Percentiles rank a stretch among this genome's conserved stretches.
These are phyloP conservation scores for Drosophila sturtevanti DNA, from an alignment of 1,140 invertebrate genomes.

Conservation along the genomic window DNA sequence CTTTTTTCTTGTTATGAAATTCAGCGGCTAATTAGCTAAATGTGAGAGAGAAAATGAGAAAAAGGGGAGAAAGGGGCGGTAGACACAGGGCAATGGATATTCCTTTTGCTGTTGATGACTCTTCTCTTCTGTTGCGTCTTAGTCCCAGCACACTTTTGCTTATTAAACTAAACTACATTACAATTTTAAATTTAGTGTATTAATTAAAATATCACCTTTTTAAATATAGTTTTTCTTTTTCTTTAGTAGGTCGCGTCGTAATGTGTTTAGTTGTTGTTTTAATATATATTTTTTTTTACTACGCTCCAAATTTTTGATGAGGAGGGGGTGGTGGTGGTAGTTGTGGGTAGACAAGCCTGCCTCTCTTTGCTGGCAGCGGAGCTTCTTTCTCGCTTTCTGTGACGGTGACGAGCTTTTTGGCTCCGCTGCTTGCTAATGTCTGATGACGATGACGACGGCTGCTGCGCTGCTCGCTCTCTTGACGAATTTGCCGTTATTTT, in stretches of 20 bases:
- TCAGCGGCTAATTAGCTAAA: slow-evolving; percentile 1
- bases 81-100: background rate
- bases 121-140: background rate
- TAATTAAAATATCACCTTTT: slow-evolving; percentile 70
- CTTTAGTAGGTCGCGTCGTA: slow-evolving; percentile 70
- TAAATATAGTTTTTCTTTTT: slow-evolving; percentile 26
- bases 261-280: slow-evolving; percentile 44
- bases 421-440: slow-evolving; percentile 33
- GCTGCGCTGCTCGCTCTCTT: slow-evolving; percentile 25
- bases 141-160: slow-evolving; percentile 3
- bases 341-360: background rate
- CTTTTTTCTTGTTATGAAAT: slow-evolving; percentile 6
- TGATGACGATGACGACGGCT: slow-evolving; percentile 8
- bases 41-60: background rate
- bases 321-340: background rate
- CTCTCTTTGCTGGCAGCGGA: slow-evolving; percentile 43
- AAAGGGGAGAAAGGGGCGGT: background rate
- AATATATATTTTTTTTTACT: slow-evolving; percentile 27
- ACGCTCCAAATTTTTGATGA: slow-evolving; percentile 2
- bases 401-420: slow-evolving; percentile 41
- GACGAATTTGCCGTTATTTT: slow-evolving; percentile 42
- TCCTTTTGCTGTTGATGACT: slow-evolving; percentile 12
- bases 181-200: slow-evolving; percentile 55
- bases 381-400: slow-evolving; percentile 19
- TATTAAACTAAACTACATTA: slow-evolving; percentile 19